Percentiles rank a stretch among this genome's conserved stretches.
Conservation (phyloP, 2,888 invertebrate genomes). For the Tryphoninae sp. region DNA sequence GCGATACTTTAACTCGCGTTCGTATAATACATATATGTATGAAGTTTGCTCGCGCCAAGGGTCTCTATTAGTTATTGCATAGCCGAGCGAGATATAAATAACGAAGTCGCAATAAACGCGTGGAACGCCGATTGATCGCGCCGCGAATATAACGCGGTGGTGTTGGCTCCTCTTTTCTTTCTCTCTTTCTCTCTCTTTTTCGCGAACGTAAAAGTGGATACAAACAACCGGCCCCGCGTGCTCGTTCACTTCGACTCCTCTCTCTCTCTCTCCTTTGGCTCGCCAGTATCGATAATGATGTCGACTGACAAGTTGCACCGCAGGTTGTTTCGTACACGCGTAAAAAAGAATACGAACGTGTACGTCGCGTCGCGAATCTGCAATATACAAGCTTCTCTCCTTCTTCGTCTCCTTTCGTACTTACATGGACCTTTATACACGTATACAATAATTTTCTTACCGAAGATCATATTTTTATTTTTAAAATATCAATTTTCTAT, state of each 20-base stretch:
- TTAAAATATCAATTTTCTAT: too few species aligned
- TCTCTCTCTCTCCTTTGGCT: not conserved
- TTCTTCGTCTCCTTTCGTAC: not conserved
- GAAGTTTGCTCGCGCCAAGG: constrained; percentile 26
- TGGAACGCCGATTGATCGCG: constrained; percentile 41
- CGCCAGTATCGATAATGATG: constrained; percentile 69
- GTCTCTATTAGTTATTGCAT: constrained; percentile 70
- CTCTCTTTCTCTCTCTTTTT: not conserved
- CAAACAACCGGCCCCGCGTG: not conserved
- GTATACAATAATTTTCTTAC: too few species aligned
- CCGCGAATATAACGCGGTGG: not conserved
- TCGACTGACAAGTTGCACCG: constrained; percentile 71
- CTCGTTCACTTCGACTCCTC: constrained; percentile 8
- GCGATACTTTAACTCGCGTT: not conserved
- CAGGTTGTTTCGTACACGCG: constrained; percentile 66
- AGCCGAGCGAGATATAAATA: constrained; percentile 69
- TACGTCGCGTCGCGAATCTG: constrained; percentile 6
- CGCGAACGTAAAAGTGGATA: not conserved
- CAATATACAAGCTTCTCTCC: not conserved
- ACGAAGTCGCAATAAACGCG: constrained; percentile 69
- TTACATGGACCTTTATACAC: too few species aligned
- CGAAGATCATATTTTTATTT: too few species aligned
- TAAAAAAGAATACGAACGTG: constrained; percentile 3
- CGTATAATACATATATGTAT: not conserved
- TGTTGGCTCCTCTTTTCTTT: too few species aligned